Base-by-base conservation (phyloP, 2,888 invertebrate species). In the Exocentrus adspersus region DNA sequence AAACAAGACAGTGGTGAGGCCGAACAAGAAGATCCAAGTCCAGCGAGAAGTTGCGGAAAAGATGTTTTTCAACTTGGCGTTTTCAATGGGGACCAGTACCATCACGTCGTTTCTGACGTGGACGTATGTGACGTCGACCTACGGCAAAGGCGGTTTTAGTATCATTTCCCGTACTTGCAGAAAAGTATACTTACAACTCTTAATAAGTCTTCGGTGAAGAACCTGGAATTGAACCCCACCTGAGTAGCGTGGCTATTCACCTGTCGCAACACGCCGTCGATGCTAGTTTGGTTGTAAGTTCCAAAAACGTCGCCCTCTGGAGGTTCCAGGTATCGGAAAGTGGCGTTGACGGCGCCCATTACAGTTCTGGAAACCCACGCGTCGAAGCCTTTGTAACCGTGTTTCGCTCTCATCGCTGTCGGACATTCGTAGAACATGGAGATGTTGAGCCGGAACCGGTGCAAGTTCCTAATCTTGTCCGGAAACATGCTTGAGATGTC, bases 171-270 rank as follows among this genome's bases (percentile, higher is more conserved):
- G 2, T 12, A 9, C 2, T 37, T n/a, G n/a, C n/a, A n/a, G n/a
- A n/a, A n/a, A n/a, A 20, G n/a, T 24, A 10, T 28, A 42, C 54
- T 54, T 54, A 54, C 54, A 1, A 43, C 20, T 37, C 20, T 43
- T 2, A 19, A 28, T 16, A 42, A 10, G 24, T 21, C 3, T 14
- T 9, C 10, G 7, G 6, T 42, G 10, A 17, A n/a, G 1, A 43
- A 17, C 24, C 46, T 57, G 9, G 32, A 19, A 46, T 57, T 57
- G 30, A 57, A 57, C 12, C 9, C 30, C 3, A 57, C 16, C 20
- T 57, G 57, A 5, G 46, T 6, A 20, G 14, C 6, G 9, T 9
- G 9, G 1, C 19, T 1, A 16, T 19, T 6, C n/a, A 51, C n/a
- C 6, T 51, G 19, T 7, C 5, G 3, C 1, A 51, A 5, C 7